phyloP scores from a whole-genome alignment of 2,888 invertebrate genomes.

The Drosophila mimetica region DNA sequence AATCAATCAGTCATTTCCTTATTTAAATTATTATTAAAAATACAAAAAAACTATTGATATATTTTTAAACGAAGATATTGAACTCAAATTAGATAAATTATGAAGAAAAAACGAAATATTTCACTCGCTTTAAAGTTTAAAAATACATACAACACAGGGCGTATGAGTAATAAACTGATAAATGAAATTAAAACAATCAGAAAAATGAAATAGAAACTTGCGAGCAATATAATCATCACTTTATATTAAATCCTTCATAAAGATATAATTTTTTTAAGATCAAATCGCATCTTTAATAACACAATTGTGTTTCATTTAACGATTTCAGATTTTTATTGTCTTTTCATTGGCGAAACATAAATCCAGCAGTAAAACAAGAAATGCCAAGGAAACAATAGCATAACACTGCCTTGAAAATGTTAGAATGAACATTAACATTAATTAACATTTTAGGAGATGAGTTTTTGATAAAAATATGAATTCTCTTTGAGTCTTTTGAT shows the following conservation, averaged over 20 bases:
- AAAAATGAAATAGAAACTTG: not conserved
- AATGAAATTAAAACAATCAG: not conserved
- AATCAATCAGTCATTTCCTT: too few relatives aligned
- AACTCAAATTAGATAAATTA: too few relatives aligned
- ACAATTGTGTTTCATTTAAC: not conserved
- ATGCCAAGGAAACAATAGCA: not conserved
- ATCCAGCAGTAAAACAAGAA: not conserved
- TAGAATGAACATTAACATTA: too few relatives aligned
- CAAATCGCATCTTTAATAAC: not conserved
- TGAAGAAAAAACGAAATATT: too few relatives aligned
- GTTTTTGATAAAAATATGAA: too few relatives aligned
- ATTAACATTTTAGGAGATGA: too few relatives aligned
- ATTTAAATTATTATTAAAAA: too few relatives aligned
- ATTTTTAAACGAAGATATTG: too few relatives aligned
- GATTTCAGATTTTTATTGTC: not conserved
- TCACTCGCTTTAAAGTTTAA: not conserved
- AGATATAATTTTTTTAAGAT: not conserved
- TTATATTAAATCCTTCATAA: not conserved
- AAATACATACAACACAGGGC: not conserved
- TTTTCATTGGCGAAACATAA: not conserved
- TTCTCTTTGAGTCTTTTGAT: too few relatives aligned
- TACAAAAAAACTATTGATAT: too few relatives aligned
- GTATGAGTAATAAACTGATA: not conserved
- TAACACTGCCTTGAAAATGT: not conserved
- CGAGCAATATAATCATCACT: not conserved